These are phyloP conservation scores for Astreopora myriophthalma DNA, from an alignment of 64 coral and sea anemone genomes.

Conservation along the genomic window DNA sequence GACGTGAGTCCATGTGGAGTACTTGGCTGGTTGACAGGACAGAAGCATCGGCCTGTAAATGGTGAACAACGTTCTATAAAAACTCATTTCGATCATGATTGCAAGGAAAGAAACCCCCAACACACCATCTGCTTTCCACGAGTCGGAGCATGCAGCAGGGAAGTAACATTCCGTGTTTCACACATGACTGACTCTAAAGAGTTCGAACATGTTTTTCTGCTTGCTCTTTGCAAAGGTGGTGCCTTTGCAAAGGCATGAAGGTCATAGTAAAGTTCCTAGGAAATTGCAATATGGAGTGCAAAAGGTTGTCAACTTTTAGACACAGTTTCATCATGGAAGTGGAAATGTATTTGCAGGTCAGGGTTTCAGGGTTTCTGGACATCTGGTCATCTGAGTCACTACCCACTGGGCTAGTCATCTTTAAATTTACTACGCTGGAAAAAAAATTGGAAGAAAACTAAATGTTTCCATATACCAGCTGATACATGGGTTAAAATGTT, in stretches of 20 bases:
- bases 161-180: slow-evolving; percentile 72
- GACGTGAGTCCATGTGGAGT: slow-evolving; percentile 23
- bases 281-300: not conserved
- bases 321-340: not conserved
- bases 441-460: not conserved
- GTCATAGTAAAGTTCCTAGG: not conserved
- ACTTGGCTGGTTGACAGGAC: not conserved
- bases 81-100: not conserved
- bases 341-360: not conserved
- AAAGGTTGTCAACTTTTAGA: not conserved
- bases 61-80: not conserved
- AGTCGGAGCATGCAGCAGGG: slow-evolving; percentile 56
- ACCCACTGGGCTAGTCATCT: not conserved
- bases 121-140: slow-evolving; percentile 78
- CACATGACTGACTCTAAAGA: slow-evolving; percentile 54
- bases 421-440: not conserved
- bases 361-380: not conserved
- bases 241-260: slow-evolving; percentile 10
- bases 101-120: slow-evolving; percentile 41
- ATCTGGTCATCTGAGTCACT: not conserved
- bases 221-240: slow-evolving; percentile 55
- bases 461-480: not conserved
- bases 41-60: too few relatives aligned
- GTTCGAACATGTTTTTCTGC: slow-evolving; percentile 48
- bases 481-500: not conserved